phyloP scores from a whole-genome alignment of 2,113 vertebrate species.

The Struthio camelus region DNA sequence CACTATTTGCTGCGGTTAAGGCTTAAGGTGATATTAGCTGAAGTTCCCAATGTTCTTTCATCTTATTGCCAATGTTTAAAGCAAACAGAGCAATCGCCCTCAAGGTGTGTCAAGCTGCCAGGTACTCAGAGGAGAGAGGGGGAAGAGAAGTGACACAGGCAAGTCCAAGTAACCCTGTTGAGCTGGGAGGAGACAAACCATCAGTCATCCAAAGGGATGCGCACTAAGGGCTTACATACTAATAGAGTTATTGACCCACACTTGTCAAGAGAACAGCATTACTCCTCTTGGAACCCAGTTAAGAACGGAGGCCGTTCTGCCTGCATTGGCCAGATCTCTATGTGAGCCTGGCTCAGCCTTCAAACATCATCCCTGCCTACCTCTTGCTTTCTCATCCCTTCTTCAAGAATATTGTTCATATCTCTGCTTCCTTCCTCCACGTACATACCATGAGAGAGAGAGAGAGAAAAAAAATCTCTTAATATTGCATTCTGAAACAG shows the following conservation, averaged over 20 bases:
- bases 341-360: rapidly evolving
- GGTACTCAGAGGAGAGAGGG: not conserved
- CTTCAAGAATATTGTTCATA: not conserved
- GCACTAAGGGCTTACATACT: not conserved
- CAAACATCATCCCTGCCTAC: not conserved
- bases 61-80: not conserved
- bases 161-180: not conserved
- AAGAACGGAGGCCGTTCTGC: not conserved
- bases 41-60: not conserved
- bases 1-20: not conserved
- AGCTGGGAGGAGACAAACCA: not conserved
- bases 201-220: not conserved
- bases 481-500: not conserved
- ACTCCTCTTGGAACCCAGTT: not conserved
- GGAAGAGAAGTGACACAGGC: not conserved
- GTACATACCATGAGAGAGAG: not conserved
- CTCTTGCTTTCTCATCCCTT: not conserved
- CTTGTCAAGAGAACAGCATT: not conserved
- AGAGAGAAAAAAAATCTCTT: not conserved
- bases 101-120: not conserved
- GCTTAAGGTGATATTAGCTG: not conserved
- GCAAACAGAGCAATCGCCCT: not conserved
- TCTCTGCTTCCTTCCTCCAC: not conserved
- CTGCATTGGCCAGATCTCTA: not conserved
- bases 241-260: not conserved